Evolutionary conservation across 2,888 invertebrate species (phyloP).

Genomic region (Chymomyza procnemis): DNA sequence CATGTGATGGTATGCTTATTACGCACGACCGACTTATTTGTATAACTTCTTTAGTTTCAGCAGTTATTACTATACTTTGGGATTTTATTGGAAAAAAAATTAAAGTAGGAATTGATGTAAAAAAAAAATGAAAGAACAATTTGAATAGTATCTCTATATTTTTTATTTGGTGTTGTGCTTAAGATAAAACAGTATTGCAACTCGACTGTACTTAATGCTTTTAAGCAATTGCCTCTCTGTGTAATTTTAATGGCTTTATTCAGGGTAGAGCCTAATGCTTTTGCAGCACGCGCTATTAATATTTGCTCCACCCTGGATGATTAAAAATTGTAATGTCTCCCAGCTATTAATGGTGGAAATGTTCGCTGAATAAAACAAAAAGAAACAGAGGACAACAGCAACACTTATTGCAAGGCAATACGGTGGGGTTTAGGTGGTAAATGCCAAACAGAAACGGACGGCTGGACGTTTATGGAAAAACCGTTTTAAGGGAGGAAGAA

Average conservation of each 20-base stretch:
- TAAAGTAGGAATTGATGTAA: too few relatives aligned
- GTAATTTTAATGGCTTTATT: not conserved
- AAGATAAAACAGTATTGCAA: conserved; percentile 4
- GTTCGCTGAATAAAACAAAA: conserved; percentile 72
- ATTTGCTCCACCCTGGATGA: conserved; percentile 39
- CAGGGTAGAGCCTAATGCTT: not conserved
- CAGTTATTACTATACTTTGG: too few relatives aligned
- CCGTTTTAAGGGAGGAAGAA: conserved; percentile 41
- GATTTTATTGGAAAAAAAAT: too few relatives aligned
- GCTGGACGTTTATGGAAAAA: conserved; percentile 7
- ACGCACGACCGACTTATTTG: too few relatives aligned
- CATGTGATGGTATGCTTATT: too few relatives aligned
- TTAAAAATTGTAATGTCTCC: conserved; percentile 73
- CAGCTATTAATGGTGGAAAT: conserved; percentile 73
- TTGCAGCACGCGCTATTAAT: not conserved
- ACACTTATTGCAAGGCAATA: not conserved
- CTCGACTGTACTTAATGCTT: conserved; percentile 53
- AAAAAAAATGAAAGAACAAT: too few relatives aligned
- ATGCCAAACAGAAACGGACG: conserved; percentile 29
- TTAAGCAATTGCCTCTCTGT: conserved; percentile 20
- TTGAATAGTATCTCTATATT: too few relatives aligned
- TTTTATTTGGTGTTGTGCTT: too few relatives aligned
- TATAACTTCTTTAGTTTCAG: too few relatives aligned
- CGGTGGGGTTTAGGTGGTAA: conserved; percentile 2
- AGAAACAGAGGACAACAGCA: conserved; percentile 17